Percentiles rank a stretch among this genome's conserved stretches.
phyloP scores from a whole-genome alignment of 2,113 vertebrate species.

The Muscicapa adusta region DNA sequence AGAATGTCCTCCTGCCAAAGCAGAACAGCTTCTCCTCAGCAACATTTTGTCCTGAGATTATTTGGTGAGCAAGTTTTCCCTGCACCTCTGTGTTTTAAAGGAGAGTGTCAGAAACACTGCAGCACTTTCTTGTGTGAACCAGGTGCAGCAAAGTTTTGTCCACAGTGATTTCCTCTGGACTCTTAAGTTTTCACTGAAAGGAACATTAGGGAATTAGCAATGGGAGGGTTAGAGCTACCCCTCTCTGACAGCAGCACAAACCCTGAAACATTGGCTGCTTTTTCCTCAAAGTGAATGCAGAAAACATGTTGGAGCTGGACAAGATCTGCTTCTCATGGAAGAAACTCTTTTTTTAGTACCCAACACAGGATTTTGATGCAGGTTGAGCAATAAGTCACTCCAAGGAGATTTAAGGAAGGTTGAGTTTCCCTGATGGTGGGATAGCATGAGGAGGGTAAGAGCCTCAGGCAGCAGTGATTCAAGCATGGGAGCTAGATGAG shows the following conservation, averaged over 20 bases:
- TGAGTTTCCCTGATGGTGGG: slow-evolving; percentile 35
- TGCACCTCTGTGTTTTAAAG: not conserved
- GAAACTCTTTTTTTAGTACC: not conserved
- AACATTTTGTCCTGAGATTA: not conserved
- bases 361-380: not conserved
- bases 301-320: not conserved
- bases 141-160: not conserved
- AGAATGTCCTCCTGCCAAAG: slow-evolving; percentile 47
- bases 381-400: not conserved
- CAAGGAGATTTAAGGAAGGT: slow-evolving; percentile 31
- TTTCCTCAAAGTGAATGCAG: not conserved
- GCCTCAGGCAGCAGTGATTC: slow-evolving; percentile 58
- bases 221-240: not conserved
- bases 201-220: not conserved
- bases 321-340: not conserved
- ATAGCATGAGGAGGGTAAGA: slow-evolving; percentile 42
- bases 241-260: not conserved
- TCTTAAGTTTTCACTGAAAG: not conserved
- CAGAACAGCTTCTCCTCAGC: not conserved
- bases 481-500: slow-evolving; percentile 36
- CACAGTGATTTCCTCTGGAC: not conserved
- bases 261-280: not conserved
- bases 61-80: not conserved
- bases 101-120: not conserved
- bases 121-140: not conserved